Conservation (phyloP, 2,797 vertebrate species). For the Ispidina lecontei region DNA sequence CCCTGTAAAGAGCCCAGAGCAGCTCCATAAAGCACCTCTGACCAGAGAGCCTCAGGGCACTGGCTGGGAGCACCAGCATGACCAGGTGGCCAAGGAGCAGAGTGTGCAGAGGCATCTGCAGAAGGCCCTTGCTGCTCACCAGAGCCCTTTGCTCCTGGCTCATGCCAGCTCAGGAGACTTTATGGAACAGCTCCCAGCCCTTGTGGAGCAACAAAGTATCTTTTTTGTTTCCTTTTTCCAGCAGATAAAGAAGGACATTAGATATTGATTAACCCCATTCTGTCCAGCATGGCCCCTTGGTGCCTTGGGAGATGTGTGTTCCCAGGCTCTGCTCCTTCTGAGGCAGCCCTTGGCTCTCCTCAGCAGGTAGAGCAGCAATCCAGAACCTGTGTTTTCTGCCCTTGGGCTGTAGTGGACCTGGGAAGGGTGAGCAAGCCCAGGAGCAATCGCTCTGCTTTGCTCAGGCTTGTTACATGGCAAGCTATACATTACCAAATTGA, state of each 20-base stretch:
- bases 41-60: accelerated
- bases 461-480: neutral
- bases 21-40: neutral
- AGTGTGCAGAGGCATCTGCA: neutral
- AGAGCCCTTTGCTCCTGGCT: neutral
- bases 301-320: neutral
- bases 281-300: neutral
- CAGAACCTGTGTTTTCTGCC: neutral
- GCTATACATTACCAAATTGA: neutral
- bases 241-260: neutral
- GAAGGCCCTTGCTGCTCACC: neutral
- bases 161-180: neutral
- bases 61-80: neutral
- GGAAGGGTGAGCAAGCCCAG: neutral
- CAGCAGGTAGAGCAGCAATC: too few relatives aligned
- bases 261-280: neutral
- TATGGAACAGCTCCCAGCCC: neutral
- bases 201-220: neutral
- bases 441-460: neutral
- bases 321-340: neutral
- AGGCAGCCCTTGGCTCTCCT: neutral
- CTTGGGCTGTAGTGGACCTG: neutral
- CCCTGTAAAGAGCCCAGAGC: neutral
- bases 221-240: neutral
- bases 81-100: neutral